Percentiles rank a stretch among this genome's conserved stretches.
Conservation (phyloP, 2,113 vertebrate genomes). For the Rissa tridactyla region DNA sequence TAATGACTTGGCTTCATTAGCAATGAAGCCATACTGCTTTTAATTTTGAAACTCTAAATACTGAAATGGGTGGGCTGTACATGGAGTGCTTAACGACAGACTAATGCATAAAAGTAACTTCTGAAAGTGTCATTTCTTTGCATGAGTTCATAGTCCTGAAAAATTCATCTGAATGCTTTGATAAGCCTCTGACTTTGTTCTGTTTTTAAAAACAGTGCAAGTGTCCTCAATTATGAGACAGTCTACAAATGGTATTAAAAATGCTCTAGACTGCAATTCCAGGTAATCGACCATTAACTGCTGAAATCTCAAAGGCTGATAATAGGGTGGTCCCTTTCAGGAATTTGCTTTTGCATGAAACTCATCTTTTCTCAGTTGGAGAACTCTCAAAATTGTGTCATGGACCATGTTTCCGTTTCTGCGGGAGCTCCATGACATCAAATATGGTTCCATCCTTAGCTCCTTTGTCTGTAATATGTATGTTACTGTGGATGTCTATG, state of each 20-base stretch:
- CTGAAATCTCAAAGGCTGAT: neutral
- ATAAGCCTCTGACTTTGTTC: neutral
- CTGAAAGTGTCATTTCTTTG: neutral
- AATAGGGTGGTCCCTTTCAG: neutral
- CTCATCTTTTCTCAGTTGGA: neutral
- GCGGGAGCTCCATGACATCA: neutral
- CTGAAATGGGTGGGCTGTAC: slow-evolving; percentile 24
- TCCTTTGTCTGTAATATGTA: neutral
- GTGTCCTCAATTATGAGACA: neutral
- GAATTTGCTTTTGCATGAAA: neutral
- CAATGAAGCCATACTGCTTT: slow-evolving; percentile 8
- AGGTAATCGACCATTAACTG: neutral
- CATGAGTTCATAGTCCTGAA: neutral
- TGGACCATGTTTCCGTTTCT: neutral
- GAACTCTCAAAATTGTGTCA: neutral
- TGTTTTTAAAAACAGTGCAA: neutral
- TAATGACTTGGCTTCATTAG: slow-evolving; percentile 13
- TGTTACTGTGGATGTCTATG: neutral
- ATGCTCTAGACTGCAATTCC: neutral
- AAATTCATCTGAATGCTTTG: neutral
- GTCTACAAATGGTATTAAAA: neutral
- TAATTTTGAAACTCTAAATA: slow-evolving; percentile 1
- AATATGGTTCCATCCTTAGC: neutral
- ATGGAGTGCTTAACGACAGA: neutral
- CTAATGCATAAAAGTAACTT: slow-evolving; percentile 1